Conservation (phyloP, 2,888 invertebrate species). For the Drosophila mayaguana region DNA sequence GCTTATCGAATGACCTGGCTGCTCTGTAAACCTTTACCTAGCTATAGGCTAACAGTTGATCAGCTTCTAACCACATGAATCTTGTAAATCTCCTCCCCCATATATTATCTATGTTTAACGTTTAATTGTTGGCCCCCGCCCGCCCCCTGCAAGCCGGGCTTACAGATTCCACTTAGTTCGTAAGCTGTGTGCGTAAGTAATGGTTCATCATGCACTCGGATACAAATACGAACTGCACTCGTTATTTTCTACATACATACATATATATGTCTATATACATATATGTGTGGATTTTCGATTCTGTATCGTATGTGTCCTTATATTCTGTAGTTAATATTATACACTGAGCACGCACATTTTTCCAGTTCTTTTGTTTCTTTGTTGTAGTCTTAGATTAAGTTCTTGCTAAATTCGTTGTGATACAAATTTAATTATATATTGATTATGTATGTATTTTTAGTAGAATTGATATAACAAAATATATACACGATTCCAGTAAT, state of each 20-base stretch:
- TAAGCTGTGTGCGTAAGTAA: slow-evolving; percentile 76
- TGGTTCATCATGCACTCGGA: slow-evolving; percentile 12
- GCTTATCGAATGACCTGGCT: slow-evolving; percentile 38
- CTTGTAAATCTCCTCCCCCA: slow-evolving; percentile 71
- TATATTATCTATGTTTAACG: slow-evolving; percentile 30
- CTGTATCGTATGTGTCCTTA: slow-evolving; percentile 22
- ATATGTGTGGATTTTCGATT: slow-evolving; percentile 17
- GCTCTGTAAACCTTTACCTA: slow-evolving; percentile 33
- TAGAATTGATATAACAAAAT: slow-evolving; percentile 67
- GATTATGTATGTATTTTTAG: slow-evolving; percentile 78
- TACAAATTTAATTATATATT: slow-evolving; percentile 77
- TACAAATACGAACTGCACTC: slow-evolving; percentile 25
- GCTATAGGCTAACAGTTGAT: slow-evolving; percentile 42
- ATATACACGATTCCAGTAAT: slow-evolving; percentile 70
- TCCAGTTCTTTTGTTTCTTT: slow-evolving; percentile 57
- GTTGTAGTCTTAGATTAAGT: slow-evolving; percentile 79
- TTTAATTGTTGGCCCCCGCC: slow-evolving; percentile 45
- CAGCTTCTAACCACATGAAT: slow-evolving; percentile 45
- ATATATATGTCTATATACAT: slow-evolving; percentile 5
- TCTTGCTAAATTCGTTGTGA: slow-evolving; percentile 78
- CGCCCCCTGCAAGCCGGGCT: slow-evolving; percentile 56
- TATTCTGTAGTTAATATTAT: slow-evolving; percentile 46
- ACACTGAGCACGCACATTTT: slow-evolving; percentile 68
- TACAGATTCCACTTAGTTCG: slow-evolving; percentile 59
- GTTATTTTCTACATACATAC: slow-evolving; percentile 33